Evolutionary conservation across 2,888 invertebrate genomes (phyloP).

Genomic region (Acrobasis consociella): DNA sequence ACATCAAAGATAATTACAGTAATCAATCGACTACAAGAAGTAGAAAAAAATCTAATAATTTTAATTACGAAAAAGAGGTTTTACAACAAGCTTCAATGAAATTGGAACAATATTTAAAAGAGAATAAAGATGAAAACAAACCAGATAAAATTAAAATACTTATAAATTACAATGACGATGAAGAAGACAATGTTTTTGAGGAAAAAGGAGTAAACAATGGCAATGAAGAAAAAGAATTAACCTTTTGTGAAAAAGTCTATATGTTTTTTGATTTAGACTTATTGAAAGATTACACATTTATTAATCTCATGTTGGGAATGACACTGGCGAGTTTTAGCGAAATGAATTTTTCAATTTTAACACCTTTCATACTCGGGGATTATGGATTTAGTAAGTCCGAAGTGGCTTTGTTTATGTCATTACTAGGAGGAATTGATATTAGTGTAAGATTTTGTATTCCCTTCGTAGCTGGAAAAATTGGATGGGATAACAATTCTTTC

Average conservation of each 20-base stretch:
- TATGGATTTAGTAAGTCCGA: slow-evolving; percentile 83
- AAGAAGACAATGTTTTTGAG: slow-evolving; percentile 57
- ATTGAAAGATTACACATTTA: slow-evolving; percentile 85
- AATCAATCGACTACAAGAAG: slow-evolving; percentile 67
- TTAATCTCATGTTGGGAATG: slow-evolving; percentile 87
- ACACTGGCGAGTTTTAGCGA: slow-evolving; percentile 88
- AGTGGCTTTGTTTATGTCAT: slow-evolving; percentile 87
- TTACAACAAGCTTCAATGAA: slow-evolving; percentile 80
- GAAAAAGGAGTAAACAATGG: slow-evolving; percentile 42
- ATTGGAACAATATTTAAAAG: slow-evolving; percentile 76
- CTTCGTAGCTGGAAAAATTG: slow-evolving; percentile 86
- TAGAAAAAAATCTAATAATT: slow-evolving; percentile 79
- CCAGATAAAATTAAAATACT: slow-evolving; percentile 58
- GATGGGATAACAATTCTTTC: slow-evolving; percentile 87
- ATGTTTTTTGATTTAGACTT: slow-evolving; percentile 88
- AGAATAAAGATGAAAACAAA: slow-evolving; percentile 53
- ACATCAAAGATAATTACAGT: slow-evolving; percentile 73
- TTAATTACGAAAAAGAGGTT: slow-evolving; percentile 83
- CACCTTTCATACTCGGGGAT: slow-evolving; percentile 88
- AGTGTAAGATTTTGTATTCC: slow-evolving; percentile 85
- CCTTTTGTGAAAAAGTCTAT: slow-evolving; percentile 80
- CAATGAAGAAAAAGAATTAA: slow-evolving; percentile 53
- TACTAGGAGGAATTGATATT: slow-evolving; percentile 86
- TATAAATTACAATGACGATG: slow-evolving; percentile 59
- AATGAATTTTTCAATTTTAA: slow-evolving; percentile 87